These are phyloP conservation scores for Lordiphosa stackelbergi DNA, from an alignment of 1,140 invertebrate species.

Conservation along the genomic window DNA sequence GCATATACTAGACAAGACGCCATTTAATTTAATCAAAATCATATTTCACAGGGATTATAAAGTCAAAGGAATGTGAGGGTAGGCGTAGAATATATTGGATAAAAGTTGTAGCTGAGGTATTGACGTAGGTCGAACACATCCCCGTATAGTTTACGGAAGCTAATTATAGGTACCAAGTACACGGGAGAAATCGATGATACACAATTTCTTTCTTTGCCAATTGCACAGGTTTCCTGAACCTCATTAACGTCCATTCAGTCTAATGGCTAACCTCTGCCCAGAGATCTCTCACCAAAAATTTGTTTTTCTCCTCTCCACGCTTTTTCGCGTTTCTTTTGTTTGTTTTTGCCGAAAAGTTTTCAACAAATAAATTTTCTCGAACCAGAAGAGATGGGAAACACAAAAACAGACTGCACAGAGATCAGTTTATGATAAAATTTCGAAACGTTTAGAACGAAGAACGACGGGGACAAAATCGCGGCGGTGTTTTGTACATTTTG, in stretches of 20 bases:
- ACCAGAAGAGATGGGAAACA: conserved; percentile 36
- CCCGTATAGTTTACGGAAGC: conserved; percentile 22
- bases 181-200: conserved; percentile 19
- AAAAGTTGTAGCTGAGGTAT: not conserved
- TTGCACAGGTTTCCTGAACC: conserved; percentile 59
- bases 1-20: conserved; percentile 11
- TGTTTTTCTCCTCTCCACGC: conserved; percentile 11
- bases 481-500: conserved; percentile 2
- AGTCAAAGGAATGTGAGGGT: not conserved
- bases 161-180: conserved; percentile 41
- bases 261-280: conserved; percentile 5
- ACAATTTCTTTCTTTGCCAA: conserved; percentile 42
- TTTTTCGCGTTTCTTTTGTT: conserved; percentile 40
- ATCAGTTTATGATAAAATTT: conserved; percentile 77
- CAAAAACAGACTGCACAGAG: conserved; percentile 46
- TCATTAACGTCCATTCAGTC: conserved; percentile 67
- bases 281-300: conserved; percentile 9
- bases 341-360: conserved; percentile 43
- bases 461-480: conserved; percentile 43
- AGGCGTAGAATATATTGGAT: conserved; percentile 2
- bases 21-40: conserved; percentile 36
- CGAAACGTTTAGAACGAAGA: conserved; percentile 72
- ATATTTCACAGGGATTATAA: conserved; percentile 23
- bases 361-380: conserved; percentile 51
- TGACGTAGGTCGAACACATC: conserved; percentile 28